Percentiles rank a stretch among this genome's conserved stretches.
Conservation (phyloP, 30 jellyfish, hydroid and myxozoan genomes). For the Chrysaora quinquecirrha region DNA sequence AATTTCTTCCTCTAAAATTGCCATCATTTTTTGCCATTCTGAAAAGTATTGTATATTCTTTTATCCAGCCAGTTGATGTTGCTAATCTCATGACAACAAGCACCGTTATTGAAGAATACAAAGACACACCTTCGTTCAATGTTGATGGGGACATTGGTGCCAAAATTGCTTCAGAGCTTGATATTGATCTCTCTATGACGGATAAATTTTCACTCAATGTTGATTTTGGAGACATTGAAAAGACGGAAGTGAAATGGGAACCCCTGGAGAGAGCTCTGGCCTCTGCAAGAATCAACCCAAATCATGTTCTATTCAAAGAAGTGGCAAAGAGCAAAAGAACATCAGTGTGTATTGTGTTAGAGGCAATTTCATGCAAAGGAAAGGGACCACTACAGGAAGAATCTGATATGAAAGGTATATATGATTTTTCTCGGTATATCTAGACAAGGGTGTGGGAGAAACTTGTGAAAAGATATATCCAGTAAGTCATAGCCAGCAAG, state of each 20-base stretch:
- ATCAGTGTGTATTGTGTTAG: constrained; percentile 75
- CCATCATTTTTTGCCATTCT: not conserved
- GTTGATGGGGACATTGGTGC: constrained; percentile 91
- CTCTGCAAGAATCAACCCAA: constrained; percentile 4
- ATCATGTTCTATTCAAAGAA: constrained; percentile 71
- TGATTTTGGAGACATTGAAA: constrained; percentile 77
- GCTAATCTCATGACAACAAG: constrained; percentile 9
- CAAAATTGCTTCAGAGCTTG: constrained; percentile 87
- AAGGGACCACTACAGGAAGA: constrained; percentile 53
- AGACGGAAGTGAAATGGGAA: constrained; percentile 91
- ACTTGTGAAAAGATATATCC: no score
- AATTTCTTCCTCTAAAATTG: not conserved
- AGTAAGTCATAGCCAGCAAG: no score
- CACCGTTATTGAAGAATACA: constrained; percentile 57
- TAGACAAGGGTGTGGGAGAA: no score
- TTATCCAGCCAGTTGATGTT: constrained; percentile 36
- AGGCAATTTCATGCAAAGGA: constrained; percentile 76
- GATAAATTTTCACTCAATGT: constrained; percentile 68
- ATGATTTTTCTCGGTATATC: no score
- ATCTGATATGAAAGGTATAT: constrained; percentile 65
- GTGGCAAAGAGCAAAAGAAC: constrained; percentile 64
- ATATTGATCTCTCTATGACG: constrained; percentile 67
- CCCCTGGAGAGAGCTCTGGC: constrained; percentile 68
- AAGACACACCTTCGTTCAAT: constrained; percentile 81
- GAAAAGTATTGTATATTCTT: not conserved